phyloP scores from a whole-genome alignment of 2,888 invertebrate genomes.

The Scelioninae gen. 2 region DNA sequence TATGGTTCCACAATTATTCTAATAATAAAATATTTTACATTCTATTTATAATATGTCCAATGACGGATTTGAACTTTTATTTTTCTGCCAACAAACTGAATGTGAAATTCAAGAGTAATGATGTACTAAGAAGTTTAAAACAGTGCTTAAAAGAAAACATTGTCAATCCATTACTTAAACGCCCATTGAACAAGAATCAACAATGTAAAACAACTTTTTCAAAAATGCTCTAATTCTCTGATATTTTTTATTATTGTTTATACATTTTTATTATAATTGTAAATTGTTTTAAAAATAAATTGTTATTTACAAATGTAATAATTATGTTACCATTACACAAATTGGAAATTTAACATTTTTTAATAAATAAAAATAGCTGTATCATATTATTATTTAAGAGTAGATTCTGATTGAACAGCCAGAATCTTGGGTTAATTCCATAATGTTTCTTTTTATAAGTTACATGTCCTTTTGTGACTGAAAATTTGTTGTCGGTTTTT shows the following conservation, averaged over 20 bases:
- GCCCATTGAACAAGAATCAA: not conserved
- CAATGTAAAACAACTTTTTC: not conserved
- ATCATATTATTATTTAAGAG: no score
- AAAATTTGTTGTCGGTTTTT: no score
- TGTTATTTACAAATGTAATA: no score
- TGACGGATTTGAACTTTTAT: slow-evolving; percentile 34
- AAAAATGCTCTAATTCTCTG: no score
- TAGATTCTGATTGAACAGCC: no score
- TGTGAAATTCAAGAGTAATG: slow-evolving; percentile 22
- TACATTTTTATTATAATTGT: not conserved
- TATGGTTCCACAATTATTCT: slow-evolving; percentile 9
- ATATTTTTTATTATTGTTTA: not conserved
- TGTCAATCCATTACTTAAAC: slow-evolving; percentile 29
- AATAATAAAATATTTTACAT: slow-evolving; percentile 58
- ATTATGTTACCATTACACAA: no score
- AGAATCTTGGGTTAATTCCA: no score
- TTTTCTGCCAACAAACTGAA: not conserved
- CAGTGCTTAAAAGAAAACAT: slow-evolving; percentile 35
- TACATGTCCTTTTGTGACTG: no score
- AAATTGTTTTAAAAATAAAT: not conserved
- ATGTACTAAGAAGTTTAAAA: slow-evolving; percentile 25
- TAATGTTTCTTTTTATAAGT: no score
- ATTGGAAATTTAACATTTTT: no score
- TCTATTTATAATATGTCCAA: slow-evolving; percentile 57
- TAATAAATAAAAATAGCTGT: no score